phyloP scores from a whole-genome alignment of 2,113 vertebrate species.

The Indicator indicator region DNA sequence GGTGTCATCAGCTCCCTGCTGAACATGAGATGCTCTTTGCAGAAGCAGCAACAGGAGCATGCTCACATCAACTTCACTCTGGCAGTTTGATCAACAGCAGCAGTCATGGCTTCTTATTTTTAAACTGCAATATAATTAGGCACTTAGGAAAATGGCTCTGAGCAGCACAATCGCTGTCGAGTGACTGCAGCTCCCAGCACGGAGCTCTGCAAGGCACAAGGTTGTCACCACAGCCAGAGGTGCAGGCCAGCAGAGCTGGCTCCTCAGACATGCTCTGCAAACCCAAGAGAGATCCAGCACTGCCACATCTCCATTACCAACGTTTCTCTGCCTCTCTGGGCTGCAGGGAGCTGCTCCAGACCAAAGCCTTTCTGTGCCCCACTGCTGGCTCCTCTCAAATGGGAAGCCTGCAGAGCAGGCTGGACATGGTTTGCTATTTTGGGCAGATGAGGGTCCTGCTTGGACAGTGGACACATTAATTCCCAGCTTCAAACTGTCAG shows the following conservation, averaged over 20 bases:
- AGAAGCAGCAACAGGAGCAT: conserved; percentile 21
- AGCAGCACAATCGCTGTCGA: neutral
- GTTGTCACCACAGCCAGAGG: neutral
- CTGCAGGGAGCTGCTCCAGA: neutral
- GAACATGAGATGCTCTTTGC: neutral
- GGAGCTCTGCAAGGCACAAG: neutral
- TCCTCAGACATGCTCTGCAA: neutral
- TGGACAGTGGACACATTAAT: neutral
- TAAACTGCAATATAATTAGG: conserved; percentile 6
- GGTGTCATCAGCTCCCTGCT: neutral
- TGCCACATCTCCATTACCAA: fast-evolving
- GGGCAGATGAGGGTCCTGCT: neutral
- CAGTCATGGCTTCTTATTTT: conserved; percentile 11
- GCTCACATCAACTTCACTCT: neutral
- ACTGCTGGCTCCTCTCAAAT: neutral
- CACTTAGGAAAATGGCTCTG: conserved; percentile 17
- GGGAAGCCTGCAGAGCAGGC: neutral
- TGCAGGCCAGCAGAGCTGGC: neutral
- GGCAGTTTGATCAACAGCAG: conserved; percentile 4
- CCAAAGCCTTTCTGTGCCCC: neutral
- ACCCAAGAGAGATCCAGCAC: neutral
- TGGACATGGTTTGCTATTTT: neutral
- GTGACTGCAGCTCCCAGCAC: neutral
- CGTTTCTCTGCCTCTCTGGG: neutral
- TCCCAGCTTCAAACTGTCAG: neutral